phyloP scores from a whole-genome alignment of 1,140 invertebrate genomes.

The Brachionus calyciflorus region DNA sequence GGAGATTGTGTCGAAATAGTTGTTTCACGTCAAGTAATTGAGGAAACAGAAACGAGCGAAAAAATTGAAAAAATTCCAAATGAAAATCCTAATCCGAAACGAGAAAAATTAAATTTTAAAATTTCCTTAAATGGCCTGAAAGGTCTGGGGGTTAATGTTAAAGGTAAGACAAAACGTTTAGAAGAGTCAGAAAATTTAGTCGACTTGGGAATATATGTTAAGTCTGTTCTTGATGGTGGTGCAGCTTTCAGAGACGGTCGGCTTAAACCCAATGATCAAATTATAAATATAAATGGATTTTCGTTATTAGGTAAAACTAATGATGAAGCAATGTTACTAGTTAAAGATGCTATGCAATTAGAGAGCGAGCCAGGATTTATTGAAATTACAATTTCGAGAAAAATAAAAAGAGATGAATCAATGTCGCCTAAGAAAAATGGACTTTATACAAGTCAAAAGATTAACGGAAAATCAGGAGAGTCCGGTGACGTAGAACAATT shows the following conservation, averaged over 20 bases:
- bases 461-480: not conserved
- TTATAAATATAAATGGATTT: conserved; percentile 30
- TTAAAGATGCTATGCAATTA: conserved; percentile 19
- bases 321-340: conserved; percentile 15
- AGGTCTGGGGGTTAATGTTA: conserved; percentile 90
- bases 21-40: conserved; percentile 3
- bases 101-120: conserved; percentile 70
- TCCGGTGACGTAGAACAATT: not conserved
- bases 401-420: conserved; percentile 12
- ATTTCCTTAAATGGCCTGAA: conserved; percentile 94
- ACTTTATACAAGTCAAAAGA: not conserved
- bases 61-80: not conserved
- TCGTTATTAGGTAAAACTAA: conserved; percentile 19
- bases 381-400: conserved; percentile 7
- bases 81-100: conserved; percentile 25
- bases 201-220: conserved; percentile 94
- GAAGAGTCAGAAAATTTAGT: conserved; percentile 59
- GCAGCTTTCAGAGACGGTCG: conserved; percentile 69
- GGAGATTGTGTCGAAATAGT: conserved; percentile 5
- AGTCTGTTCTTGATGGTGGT: conserved; percentile 88
- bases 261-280: not conserved
- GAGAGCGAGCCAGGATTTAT: conserved; percentile 10
- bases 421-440: not conserved
- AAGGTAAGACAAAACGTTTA: conserved; percentile 76
- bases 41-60: not conserved